Base-by-base conservation (phyloP, 2,797 vertebrate genomes). In the Neoniphon sammara region DNA sequence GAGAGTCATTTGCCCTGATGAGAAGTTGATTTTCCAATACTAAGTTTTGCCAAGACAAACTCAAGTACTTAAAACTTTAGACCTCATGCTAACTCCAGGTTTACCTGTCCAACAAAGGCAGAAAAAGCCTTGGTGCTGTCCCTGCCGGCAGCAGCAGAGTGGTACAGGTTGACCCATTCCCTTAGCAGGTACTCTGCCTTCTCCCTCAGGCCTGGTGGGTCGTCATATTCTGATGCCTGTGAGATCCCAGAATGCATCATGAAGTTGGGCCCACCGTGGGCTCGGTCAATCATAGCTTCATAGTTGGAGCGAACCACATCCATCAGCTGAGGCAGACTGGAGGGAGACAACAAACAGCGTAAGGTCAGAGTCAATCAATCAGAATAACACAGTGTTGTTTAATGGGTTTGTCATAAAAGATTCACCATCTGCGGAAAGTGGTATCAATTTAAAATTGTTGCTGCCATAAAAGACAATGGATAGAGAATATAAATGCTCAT, bases 241-340 rank as follows among this genome's bases (percentile, higher is more conserved):
- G 98, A 99, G 70, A 99, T 99, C 80, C 98, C 98, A 85, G 98
- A 99, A 89, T 99, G 98, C 98, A 99, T 99, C 98, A 99, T 99
- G 89, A 99, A 99, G 91, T 99, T 99, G 42, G 98, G 98, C 70
- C 98, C 98, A 15, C 98, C 97, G 0, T 99, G 98, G 79, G 98
- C 97, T 70, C 98, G 95, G 85, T 99, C 98, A 80, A 99, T 98
- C 98, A 99, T 99, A 62, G 98, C 97, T 90, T 99, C 98, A 3
- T 99, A 99, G 91, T 99, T 99, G 77, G 98, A 98, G 67, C 98
- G 96, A 53, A 99, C 96, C 47, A 99, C 96, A 90, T 99, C 98
- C 98, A 99, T 99, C 85, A 99, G 93, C 90, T 99, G 98, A 0
- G 98, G 97, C 73, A 99, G 95, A 55, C 98, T 99, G 72, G 6